A percentile compares a stretch with the other conserved stretches of the same genome.
phyloP scores from a whole-genome alignment of 2,888 invertebrate species.

The Spilarctia lutea region DNA sequence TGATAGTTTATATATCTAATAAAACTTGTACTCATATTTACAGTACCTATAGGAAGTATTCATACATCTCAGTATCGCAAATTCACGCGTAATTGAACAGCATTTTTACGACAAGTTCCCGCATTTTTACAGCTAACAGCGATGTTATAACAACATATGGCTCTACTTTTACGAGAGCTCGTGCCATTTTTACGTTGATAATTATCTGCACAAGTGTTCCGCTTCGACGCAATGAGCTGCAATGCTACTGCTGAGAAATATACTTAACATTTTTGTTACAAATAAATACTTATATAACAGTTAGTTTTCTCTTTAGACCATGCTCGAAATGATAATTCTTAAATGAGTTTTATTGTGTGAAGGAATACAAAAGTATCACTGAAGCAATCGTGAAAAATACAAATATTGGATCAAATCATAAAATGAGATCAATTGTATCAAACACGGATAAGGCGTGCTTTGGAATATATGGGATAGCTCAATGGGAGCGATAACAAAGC shows the following conservation, averaged over 20 bases:
- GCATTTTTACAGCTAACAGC: neutral
- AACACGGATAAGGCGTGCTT: no score
- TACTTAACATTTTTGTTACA: neutral
- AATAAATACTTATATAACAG: neutral
- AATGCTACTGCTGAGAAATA: neutral
- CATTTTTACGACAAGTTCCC: neutral
- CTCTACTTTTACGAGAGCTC: constrained; percentile 1
- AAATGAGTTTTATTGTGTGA: neutral
- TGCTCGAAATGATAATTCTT: neutral
- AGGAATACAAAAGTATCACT: neutral
- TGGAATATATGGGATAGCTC: no score
- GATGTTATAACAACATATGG: neutral
- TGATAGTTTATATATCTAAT: neutral
- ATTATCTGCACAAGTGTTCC: neutral
- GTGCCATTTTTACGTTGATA: constrained; percentile 5
- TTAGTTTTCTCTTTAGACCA: neutral
- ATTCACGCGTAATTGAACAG: neutral
- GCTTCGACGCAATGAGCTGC: neutral
- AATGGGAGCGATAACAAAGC: no score
- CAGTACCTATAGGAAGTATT: no score
- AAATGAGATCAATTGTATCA: no score
- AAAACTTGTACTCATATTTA: neutral
- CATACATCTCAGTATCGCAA: neutral
- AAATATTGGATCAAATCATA: no score
- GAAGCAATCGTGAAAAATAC: no score